A percentile compares a stretch with the other conserved stretches of the same genome.
Evolutionary conservation across 1,140 invertebrate species (phyloP).

Genomic region (Eriosoma lanigerum): DNA sequence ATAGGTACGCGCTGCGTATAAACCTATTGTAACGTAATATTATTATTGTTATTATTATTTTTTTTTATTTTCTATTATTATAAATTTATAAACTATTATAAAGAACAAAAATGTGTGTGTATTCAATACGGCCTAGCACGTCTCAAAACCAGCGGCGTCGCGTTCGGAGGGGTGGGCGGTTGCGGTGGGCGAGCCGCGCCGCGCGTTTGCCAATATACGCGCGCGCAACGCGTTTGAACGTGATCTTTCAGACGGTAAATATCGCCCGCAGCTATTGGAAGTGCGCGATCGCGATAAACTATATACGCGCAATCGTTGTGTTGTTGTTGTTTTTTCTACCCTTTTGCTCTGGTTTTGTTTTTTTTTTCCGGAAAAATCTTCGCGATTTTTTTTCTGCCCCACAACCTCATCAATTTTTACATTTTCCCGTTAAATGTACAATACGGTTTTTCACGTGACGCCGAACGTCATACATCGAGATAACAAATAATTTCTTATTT

Average conservation of each 20-base stretch:
- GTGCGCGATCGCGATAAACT: not conserved
- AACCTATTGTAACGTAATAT: too few species aligned
- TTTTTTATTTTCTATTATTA: too few species aligned
- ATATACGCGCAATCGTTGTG: not conserved
- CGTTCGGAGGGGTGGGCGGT: not conserved
- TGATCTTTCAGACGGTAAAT: constrained; percentile 8
- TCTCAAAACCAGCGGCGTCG: not conserved
- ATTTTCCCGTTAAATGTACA: too few species aligned
- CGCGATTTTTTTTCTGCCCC: not conserved
- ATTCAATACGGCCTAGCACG: too few species aligned
- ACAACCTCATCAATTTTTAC: too few species aligned
- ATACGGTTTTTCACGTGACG: too few species aligned
- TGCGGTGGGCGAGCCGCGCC: not conserved
- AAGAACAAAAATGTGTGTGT: too few species aligned
- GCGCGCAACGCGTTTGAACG: constrained; percentile 10
- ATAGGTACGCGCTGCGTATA: too few species aligned
- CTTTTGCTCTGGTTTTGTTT: not conserved
- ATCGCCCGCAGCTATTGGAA: constrained; percentile 32
- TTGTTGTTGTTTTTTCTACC: not conserved
- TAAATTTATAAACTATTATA: too few species aligned
- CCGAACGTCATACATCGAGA: too few species aligned
- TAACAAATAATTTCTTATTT: too few species aligned
- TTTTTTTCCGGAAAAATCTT: not conserved
- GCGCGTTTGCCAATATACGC: constrained; percentile 29
- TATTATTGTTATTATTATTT: too few species aligned